A percentile compares a stretch with the other conserved stretches of the same genome.
Evolutionary conservation across 2,888 invertebrate species (phyloP).

Genomic region (Listrodromus nycthemerus): DNA sequence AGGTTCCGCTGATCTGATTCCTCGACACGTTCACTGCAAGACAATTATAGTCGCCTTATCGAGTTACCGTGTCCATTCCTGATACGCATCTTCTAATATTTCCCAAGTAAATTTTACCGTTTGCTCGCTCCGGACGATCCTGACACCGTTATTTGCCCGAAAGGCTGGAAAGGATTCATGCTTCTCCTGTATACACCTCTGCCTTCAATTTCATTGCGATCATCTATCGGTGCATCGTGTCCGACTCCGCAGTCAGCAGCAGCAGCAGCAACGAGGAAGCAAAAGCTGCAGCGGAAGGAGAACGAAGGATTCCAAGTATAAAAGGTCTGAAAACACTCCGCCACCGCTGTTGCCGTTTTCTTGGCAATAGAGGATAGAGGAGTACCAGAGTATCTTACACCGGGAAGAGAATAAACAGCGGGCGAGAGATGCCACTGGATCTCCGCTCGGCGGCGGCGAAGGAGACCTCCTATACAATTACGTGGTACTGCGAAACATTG

Average conservation of each 20-base stretch:
- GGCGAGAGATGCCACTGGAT: conserved; percentile 44
- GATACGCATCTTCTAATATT: conserved; percentile 24
- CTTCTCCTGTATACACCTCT: conserved; percentile 12
- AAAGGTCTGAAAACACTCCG: conserved; percentile 26
- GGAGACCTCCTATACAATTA: conserved; percentile 60
- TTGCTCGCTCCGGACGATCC: conserved; percentile 17
- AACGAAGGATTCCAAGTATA: conserved; percentile 38
- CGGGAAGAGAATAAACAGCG: conserved; percentile 62
- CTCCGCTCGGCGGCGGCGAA: conserved; percentile 15
- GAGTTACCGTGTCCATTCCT: conserved; percentile 10
- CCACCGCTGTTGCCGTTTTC: conserved; percentile 34
- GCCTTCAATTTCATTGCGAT: conserved; percentile 51
- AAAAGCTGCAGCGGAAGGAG: conserved; percentile 8
- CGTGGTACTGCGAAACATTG: conserved; percentile 51
- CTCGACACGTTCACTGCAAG: conserved; percentile 7
- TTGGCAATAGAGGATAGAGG: conserved; percentile 38
- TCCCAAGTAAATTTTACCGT: conserved; percentile 3
- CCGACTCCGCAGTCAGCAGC: conserved; percentile 12
- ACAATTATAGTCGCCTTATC: conserved; percentile 14
- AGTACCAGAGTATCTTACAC: conserved; percentile 44
- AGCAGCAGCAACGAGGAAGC: conserved; percentile 26
- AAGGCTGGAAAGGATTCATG: conserved; percentile 9
- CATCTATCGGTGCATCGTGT: conserved; percentile 26
- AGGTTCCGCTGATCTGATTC: conserved; percentile 5
- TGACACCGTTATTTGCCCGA: conserved; percentile 50